Base-by-base conservation (phyloP, 2,113 vertebrate genomes). In the Sander lucioperca region DNA sequence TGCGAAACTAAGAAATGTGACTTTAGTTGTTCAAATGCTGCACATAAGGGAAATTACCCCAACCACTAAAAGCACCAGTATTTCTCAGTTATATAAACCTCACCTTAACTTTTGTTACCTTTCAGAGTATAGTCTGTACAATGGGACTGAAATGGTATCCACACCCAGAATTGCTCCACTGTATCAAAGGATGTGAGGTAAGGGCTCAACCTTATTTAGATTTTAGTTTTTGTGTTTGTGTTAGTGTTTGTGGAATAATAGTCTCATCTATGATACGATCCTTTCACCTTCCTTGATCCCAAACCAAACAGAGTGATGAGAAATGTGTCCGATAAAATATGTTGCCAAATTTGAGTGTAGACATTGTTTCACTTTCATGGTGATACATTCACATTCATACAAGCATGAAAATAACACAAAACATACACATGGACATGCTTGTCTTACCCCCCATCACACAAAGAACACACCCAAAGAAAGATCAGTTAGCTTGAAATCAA, bases 181-280 rank as follows among this genome's bases (percentile, higher is more conserved):
- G 98, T 93, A 97, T 99, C 92, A 99, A 98, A 95, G 96, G 97
- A 89, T 99, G 98, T 45, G 98, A 99, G 96, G 98, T 99, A 93
- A 97, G 83, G n/a, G 5, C 13, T 74, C 11, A 0, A 51, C 23
- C 63, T 79, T 45, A 33, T 19, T 80, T 33, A 39, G 33, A 71
- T 48, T 19, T 48, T 66, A 39, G 15, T 45, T 30, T 51, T n/a
- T 51, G 25, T 51, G 27, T 61, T 57, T 53, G 19, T 72, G 27
- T 61, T 57, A 53, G 19, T 72, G 15, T 59, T 74, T 83, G 63
- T 74, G 62, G 50, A 39, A 16, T 36, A 48, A 63, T 74, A 36
- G 63, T 65, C 45, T 83, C 63, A 84, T 85, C 30, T 66, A 66
- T 86, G 63, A 70, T 33, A 23, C 6, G 3, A 27, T 74, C 62